Percentiles rank a stretch among this genome's conserved stretches.
These are phyloP conservation scores for Teleiodes luculella DNA, from an alignment of 2,888 invertebrate species.

Conservation along the genomic window DNA sequence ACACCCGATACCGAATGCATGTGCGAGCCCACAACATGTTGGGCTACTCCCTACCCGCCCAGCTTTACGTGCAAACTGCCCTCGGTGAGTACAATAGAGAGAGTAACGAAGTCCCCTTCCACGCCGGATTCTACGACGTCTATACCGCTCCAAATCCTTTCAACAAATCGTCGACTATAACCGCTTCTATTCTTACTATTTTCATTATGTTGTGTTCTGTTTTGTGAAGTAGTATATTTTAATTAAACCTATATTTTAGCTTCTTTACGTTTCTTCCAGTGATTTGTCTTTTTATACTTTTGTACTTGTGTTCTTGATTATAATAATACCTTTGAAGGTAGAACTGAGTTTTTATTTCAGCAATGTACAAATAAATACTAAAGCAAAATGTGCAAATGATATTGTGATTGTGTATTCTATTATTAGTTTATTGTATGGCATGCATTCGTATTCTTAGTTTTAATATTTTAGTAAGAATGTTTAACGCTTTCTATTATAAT, in stretches of 20 bases:
- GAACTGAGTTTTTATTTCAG: constrained; percentile 21
- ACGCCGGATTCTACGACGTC: constrained; percentile 73
- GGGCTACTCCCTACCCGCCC: constrained; percentile 88
- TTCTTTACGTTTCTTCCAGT: constrained; percentile 9
- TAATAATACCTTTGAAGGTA: constrained; percentile 37
- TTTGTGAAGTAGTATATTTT: constrained; percentile 45
- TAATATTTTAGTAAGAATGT: constrained; percentile 19
- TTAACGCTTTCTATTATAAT: constrained; percentile 12
- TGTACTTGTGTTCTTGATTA: constrained; percentile 7
- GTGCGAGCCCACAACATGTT: constrained; percentile 91
- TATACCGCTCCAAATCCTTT: constrained; percentile 62
- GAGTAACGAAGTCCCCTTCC: constrained; percentile 64
- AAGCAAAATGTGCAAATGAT: constrained; percentile 33
- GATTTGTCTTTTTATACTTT: constrained; percentile 31
- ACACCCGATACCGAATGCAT: constrained; percentile 90
- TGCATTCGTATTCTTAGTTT: constrained; percentile 40
- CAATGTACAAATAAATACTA: constrained; percentile 32
- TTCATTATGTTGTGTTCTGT: constrained; percentile 53
- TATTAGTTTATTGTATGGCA: constrained; percentile 40
- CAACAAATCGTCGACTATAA: constrained; percentile 44
- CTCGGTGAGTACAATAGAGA: constrained; percentile 87
- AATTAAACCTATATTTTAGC: neutral
- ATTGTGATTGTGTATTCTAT: constrained; percentile 47
- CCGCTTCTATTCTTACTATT: constrained; percentile 49
- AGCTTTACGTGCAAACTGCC: constrained; percentile 89